A percentile compares a stretch with the other conserved stretches of the same genome.
Conservation (phyloP, 2,797 vertebrate species). For the Gallinago solitaria region DNA sequence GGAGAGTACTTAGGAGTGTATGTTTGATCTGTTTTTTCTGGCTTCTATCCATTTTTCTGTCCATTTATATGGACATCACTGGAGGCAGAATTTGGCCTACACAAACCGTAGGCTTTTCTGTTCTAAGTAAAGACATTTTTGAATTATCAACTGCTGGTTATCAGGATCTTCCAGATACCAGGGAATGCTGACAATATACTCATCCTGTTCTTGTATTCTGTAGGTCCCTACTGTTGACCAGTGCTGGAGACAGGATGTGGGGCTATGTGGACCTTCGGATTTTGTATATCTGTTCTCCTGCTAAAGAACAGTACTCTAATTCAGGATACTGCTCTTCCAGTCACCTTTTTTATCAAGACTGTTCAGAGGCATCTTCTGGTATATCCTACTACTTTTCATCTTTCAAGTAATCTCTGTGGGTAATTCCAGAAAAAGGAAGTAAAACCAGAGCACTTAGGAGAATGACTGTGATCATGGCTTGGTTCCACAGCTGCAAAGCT, state of each 20-base stretch:
- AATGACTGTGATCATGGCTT: background rate
- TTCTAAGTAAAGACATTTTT: background rate
- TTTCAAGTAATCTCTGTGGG: background rate
- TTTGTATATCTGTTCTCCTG: background rate
- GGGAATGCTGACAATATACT: background rate
- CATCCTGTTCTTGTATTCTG: background rate
- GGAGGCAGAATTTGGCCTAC: background rate
- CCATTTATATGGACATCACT: background rate
- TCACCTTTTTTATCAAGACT: background rate
- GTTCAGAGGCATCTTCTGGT: background rate
- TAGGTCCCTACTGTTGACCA: background rate
- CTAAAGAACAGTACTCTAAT: background rate
- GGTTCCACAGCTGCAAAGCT: background rate
- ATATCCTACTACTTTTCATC: background rate
- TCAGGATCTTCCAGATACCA: background rate
- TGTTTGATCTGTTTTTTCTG: background rate
- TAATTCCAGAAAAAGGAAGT: slow-evolving; percentile 22
- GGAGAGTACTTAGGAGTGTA: background rate
- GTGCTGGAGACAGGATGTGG: background rate
- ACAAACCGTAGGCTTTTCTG: background rate
- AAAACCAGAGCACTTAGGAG: background rate
- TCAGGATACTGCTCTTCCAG: background rate
- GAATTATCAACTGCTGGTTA: background rate
- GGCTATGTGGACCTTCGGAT: background rate
- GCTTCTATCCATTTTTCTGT: background rate